Evolutionary conservation across 2,113 vertebrate genomes (phyloP).

Genomic region (Mugil cephalus): DNA sequence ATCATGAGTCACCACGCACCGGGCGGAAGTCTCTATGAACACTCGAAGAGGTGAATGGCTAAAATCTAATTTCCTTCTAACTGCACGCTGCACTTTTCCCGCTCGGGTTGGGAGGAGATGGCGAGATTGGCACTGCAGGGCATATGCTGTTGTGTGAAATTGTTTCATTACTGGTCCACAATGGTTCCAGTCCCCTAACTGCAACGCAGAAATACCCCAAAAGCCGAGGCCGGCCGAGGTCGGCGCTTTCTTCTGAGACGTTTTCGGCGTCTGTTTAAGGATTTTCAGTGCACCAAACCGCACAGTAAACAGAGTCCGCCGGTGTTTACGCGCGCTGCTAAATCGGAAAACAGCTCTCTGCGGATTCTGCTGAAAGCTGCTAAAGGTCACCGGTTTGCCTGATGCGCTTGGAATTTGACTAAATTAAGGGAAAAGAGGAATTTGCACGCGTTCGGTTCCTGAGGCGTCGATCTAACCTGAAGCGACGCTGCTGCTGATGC

Average conservation of each 20-base stretch:
- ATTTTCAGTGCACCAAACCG: neutral
- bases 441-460: slow-evolving; percentile 9
- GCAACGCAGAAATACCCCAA: slow-evolving; percentile 30
- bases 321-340: neutral
- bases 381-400: slow-evolving; percentile 36
- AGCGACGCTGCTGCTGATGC: no score
- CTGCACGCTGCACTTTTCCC: slow-evolving; percentile 35
- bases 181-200: slow-evolving; percentile 48
- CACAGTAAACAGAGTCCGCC: neutral
- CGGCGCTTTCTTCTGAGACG: slow-evolving; percentile 9
- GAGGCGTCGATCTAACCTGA: slow-evolving; percentile 17
- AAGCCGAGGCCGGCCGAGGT: neutral
- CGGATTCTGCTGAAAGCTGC: slow-evolving; percentile 8
- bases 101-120: slow-evolving; percentile 29
- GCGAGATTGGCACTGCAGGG: slow-evolving; percentile 73
- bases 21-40: neutral
- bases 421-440: neutral
- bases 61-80: slow-evolving; percentile 59
- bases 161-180: slow-evolving; percentile 73
- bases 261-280: slow-evolving; percentile 1
- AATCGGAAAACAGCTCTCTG: neutral
- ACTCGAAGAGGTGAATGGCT: slow-evolving; percentile 20
- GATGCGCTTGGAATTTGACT: slow-evolving; percentile 35
- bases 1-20: neutral
- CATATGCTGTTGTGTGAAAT: slow-evolving; percentile 79